Evolutionary conservation across 1,140 invertebrate genomes (phyloP), one percentile per base, ranked within the genome.

Genomic region (Pogonus chalceus): DNA sequence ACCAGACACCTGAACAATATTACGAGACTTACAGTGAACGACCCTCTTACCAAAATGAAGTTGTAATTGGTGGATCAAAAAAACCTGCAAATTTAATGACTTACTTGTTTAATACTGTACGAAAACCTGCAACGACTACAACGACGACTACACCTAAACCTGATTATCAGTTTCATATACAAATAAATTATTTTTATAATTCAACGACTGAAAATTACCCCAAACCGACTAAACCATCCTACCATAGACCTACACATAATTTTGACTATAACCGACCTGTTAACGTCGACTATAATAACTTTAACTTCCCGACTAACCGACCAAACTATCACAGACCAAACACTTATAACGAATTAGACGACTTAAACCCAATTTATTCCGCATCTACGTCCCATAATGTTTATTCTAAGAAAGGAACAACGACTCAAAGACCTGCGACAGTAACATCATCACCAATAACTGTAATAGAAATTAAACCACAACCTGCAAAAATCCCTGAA

Each of bases 1-100:
- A n/a, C n/a, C n/a, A n/a, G n/a, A n/a, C n/a, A n/a, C n/a, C n/a
- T n/a, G n/a, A n/a, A n/a, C n/a, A n/a, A 56, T 43, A 53, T 56
- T 24, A 52, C 55, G 24, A 56, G 50, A 2, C 22, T 23, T 2
- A 53, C 55, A 1, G 31, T 56, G 37, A 16, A 12, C 37, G 18
- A 43, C 18, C 9, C 9, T 16, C 37, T 10, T 12, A 43, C 18
- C 3, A 9, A 12, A 16, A 43, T 16, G 9, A 43, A 4, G 18
- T 16, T 43, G 37, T 43, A 43, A 16, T 43, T 43, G 14, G 4
- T 7, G 4, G 4, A 31, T 10, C 37, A 3, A 43, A 43, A 18
- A 9, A 16, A 12, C 37, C 37, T 12, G 3, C 37, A 43, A 43
- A 43, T 3, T 16, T 16, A 18, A 16, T 43, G 18, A 43, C 37